Evolutionary conservation across 2,888 invertebrate genomes (phyloP).

Genomic region (Volucella inflata): DNA sequence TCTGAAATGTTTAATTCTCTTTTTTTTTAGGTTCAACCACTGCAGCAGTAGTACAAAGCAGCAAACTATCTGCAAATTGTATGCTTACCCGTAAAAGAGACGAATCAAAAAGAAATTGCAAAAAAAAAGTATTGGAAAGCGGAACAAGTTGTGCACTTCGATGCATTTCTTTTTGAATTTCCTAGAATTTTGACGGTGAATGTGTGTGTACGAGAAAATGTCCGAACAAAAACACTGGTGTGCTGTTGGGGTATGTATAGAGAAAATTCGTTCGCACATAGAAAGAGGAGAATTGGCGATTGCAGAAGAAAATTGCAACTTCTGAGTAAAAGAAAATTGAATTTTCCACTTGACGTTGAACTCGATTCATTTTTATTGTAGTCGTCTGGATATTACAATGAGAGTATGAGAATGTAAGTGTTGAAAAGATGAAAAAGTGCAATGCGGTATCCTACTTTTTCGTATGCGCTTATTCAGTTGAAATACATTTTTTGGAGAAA

Average conservation of each 20-base stretch:
- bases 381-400: not conserved
- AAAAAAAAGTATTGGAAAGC: conserved; percentile 68
- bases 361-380: conserved; percentile 56
- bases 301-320: conserved; percentile 67
- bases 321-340: conserved; percentile 73
- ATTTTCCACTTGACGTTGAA: conserved; percentile 72
- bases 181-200: conserved; percentile 59
- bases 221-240: conserved; percentile 14
- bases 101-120: conserved; percentile 67
- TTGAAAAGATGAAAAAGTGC: conserved; percentile 47
- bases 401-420: conserved; percentile 45
- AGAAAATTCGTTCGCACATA: conserved; percentile 30
- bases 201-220: conserved; percentile 24
- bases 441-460: conserved; percentile 55
- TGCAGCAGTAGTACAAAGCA: not conserved
- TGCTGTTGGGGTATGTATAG: conserved; percentile 7
- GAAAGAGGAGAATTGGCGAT: conserved; percentile 13
- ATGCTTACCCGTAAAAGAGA: conserved; percentile 4
- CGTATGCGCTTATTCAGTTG: not conserved
- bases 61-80: conserved; percentile 11
- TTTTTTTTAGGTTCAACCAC: conserved; percentile 7
- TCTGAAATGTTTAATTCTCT: not conserved
- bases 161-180: conserved; percentile 72
- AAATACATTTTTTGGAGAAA: conserved; percentile 1
- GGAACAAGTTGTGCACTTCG: conserved; percentile 73